Evolutionary conservation across 1,140 invertebrate genomes (phyloP).

Genomic region (Phymorhynchus buccinoides): DNA sequence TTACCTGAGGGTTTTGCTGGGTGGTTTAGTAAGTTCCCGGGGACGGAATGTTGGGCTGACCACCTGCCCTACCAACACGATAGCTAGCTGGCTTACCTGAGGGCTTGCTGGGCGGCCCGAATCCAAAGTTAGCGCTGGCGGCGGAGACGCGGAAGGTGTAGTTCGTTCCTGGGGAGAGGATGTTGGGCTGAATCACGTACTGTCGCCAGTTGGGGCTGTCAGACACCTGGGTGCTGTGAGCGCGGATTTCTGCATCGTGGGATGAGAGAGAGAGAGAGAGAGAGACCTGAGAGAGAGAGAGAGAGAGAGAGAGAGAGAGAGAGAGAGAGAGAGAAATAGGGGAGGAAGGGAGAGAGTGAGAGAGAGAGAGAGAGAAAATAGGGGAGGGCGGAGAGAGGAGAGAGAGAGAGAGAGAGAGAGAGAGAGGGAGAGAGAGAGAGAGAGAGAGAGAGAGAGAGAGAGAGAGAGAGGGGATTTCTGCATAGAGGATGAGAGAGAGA

Average conservation of each 20-base stretch:
- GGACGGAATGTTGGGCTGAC: too few relatives aligned
- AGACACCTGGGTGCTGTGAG: not conserved
- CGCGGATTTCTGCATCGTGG: not conserved
- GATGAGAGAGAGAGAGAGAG: not conserved
- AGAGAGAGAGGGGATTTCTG: not conserved
- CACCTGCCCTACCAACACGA: too few relatives aligned
- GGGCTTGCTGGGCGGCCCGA: constrained; percentile 73
- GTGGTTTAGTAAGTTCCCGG: too few relatives aligned
- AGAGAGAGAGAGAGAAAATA: not conserved
- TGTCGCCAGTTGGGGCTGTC: not conserved
- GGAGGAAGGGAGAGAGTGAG: too few relatives aligned
- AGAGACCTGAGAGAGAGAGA: not conserved
- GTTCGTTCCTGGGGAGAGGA: constrained; percentile 86
- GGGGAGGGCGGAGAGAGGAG: not conserved
- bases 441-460: constrained; percentile 30
- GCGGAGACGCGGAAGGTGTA: constrained; percentile 90
- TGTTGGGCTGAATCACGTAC: constrained; percentile 36
- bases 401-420: constrained; percentile 30
- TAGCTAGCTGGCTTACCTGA: too few relatives aligned
- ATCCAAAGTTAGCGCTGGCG: constrained; percentile 87
- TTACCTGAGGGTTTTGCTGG: too few relatives aligned
- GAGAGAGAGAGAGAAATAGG: not conserved
- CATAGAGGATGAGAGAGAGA: too few relatives aligned
- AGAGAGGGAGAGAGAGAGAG: constrained; percentile 15
- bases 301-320: not conserved